phyloP scores from a whole-genome alignment of 2,113 vertebrate species.

The Leptocoma aspasia region DNA sequence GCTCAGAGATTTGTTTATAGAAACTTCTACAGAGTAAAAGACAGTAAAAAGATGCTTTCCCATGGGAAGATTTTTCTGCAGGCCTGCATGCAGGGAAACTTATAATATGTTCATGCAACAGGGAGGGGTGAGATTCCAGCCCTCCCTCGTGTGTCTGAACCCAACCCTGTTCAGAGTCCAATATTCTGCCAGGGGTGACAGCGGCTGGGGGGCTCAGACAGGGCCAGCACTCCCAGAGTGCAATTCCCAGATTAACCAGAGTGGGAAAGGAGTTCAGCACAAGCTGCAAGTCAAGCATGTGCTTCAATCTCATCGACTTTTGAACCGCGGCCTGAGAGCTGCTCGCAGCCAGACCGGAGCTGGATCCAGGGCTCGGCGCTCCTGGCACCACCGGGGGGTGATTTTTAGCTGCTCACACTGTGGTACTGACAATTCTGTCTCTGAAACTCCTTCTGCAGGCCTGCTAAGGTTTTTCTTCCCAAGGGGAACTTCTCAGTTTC shows the following conservation, averaged over 20 bases:
- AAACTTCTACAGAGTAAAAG: too few relatives aligned
- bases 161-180: background rate
- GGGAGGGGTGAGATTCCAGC: rapidly evolving
- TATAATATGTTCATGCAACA: too few relatives aligned
- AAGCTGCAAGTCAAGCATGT: background rate
- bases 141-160: background rate
- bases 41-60: too few relatives aligned
- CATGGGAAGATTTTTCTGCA: too few relatives aligned
- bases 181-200: too few relatives aligned
- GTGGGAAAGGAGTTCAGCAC: background rate
- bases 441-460: too few relatives aligned
- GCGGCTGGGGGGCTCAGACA: background rate
- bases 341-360: background rate
- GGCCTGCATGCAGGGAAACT: too few relatives aligned
- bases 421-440: too few relatives aligned
- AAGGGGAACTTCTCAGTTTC: too few relatives aligned
- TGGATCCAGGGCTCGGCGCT: background rate
- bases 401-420: background rate
- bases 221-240: background rate
- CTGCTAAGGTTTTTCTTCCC: too few relatives aligned
- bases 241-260: background rate
- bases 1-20: too few relatives aligned
- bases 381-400: background rate
- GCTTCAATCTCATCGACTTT: background rate
- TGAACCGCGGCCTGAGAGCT: background rate